Base-by-base conservation (phyloP, 2,888 invertebrate genomes). In the Drosophila vallismaia region DNA sequence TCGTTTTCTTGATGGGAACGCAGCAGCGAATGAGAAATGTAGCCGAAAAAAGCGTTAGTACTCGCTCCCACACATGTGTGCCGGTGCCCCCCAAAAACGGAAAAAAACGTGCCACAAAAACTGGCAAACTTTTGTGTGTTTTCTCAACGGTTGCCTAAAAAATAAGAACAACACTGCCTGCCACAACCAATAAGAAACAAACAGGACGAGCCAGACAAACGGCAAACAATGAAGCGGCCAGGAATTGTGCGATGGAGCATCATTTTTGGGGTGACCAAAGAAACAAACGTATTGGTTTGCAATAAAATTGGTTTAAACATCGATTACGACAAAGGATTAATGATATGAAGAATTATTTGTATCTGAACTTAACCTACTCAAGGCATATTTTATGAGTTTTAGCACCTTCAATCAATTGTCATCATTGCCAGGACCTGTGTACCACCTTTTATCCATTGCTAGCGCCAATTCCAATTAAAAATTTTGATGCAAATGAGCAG, bases 401-500 rank as follows among this genome's bases (percentile, higher is more conserved):
- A 49, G 48, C 28, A 31, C 10, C 38, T 31, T 28, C 51, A 33
- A 28, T 49, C 51, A 51, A 62, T 69, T 69, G 60, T 26, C 40
- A 40, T 31, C 42, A 9, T 2, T 24, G 67, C 67, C 57, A 66
- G 56, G 53, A 36, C 56, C 53, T 12, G 19, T 52, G 31, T 14
- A 40, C 40, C n/a, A 3, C 2, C 24, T 28, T 28, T 8, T 40
- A 3, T 4, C 8, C 29, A n/a, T 14, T 58, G 57, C 62, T 51
- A 63, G 36, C 55, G 63, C 50, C 77, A 74, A 82, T 85, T 81
- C 86, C 81, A 81, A 81, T 81, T 81, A 85, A 85, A 85, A 81
- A 82, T 82, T 77, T 54, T 82, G 77, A 81, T 84, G 85, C 79
- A 81, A 81, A 85, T 81, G 85, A 84, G 81, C 86, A 84, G 72